Evolutionary conservation across 2,113 vertebrate genomes (phyloP), one percentile per base, ranked within the genome.

Genomic region (Odocoileus virginianus): DNA sequence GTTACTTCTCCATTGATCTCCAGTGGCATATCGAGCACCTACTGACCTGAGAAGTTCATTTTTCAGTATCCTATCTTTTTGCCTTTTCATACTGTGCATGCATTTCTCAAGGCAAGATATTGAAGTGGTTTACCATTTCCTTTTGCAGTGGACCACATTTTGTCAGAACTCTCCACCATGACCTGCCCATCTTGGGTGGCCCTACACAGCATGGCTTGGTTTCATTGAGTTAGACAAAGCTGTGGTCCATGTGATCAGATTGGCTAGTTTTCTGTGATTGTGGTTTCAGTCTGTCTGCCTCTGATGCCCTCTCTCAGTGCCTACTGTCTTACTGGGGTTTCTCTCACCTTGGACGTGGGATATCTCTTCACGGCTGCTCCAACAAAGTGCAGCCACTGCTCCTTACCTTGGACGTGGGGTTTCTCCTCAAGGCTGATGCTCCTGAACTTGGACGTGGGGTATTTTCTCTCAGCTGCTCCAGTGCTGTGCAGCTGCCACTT

Each of bases 401-500:
- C 67, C 21, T 74, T 40, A 71, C 36, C 36, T 40, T 74, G 36
- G 21, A 25, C 0, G 0, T 74, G n/a, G 36, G 67, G 19, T 74
- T 40, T 23, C 67, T 74, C 67, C 36, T 74, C 10, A 23, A 0
- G 2, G n/a, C n/a, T 2, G 0, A 10, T 0, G 0, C n/a, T 71
- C n/a, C 67, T 71, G 67, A 71, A 19, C 67, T 40, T 71, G 9
- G 19, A 71, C 0, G 0, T 71, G 9, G n/a, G 19, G 67, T 40
- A 23, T 71, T 40, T 71, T 23, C 10, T 71, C 67, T 71, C 0
- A 0, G 36, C 67, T 0, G 0, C 10, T 74, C 36, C 10, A 74
- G 67, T 3, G 5, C 19, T 5, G 23, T 0, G 1, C 23, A 40
- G 36, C 36, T 0, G 0, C 67, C 1, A 0, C 10, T 74, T 5